phyloP scores from a whole-genome alignment of 2,113 vertebrate species.

The Suncus etruscus region DNA sequence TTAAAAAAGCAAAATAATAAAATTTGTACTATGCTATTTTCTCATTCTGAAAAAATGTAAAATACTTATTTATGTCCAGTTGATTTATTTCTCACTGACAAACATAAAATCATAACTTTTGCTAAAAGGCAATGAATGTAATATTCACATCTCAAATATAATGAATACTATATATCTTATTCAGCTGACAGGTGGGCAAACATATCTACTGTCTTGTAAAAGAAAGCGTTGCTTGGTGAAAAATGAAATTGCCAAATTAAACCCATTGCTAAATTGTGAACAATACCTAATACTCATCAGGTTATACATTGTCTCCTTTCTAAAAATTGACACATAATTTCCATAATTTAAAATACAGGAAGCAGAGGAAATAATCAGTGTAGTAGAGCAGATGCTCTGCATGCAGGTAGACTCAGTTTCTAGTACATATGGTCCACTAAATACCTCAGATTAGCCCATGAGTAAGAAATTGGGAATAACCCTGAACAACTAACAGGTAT shows the following conservation, averaged over 20 bases:
- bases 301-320: not conserved
- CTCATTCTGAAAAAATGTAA: constrained; percentile 42
- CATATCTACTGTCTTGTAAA: constrained; percentile 15
- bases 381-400: no score
- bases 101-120: constrained; percentile 55
- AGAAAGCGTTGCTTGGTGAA: constrained; percentile 26
- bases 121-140: constrained; percentile 49
- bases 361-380: no score
- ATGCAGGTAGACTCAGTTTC: no score
- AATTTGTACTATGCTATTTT: constrained; percentile 51
- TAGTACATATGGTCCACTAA: no score
- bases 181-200: constrained; percentile 42
- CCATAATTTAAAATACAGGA: not conserved
- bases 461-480: no score
- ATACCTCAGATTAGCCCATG: no score
- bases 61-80: constrained; percentile 29
- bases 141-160: constrained; percentile 58
- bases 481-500: no score
- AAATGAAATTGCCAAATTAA: constrained; percentile 36
- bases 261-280: constrained; percentile 4
- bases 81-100: constrained; percentile 59
- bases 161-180: constrained; percentile 56
- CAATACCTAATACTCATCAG: not conserved
- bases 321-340: not conserved
- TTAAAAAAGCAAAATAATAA: constrained; percentile 18